Base-by-base conservation (phyloP, 2,888 invertebrate species). In the Trichopria drosophilae region DNA sequence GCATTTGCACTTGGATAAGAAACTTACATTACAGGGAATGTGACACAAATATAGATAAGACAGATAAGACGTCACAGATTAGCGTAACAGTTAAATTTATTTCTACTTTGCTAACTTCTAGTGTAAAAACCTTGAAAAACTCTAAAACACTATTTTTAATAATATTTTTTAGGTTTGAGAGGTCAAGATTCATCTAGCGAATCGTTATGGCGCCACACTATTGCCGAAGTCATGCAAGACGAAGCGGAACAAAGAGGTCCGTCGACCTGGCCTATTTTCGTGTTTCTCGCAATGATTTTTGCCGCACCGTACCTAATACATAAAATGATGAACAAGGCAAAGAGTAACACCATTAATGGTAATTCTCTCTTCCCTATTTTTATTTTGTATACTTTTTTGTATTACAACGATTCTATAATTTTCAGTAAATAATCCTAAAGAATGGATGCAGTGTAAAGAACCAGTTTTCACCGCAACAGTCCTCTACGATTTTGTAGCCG, bases 251-350 rank as follows among this genome's bases (percentile, higher is more conserved):
- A 44, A 31, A 71, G 72, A 46, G 66, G 78, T 7, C 78, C 81
- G 1, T 85, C 88, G 3, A 82, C 82, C 40, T 96, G 95, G 96
- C 93, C 96, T 0, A 86, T 95, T 9, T 71, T 96, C 3, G 81
- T 94, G 63, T 96, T 97, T 79, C 82, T 96, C 65, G 88, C 89
- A 3, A 84, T 95, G 46, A 85, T 96, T 36, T 82, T 94, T 42
- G 90, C 92, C 0, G 93, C 93, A 7, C 97, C 98, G 0, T 97
- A 93, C 79, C 79, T 98, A 45, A 66, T 75, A 36, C 69, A 72
- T 42, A 72, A 67, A 60, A 61, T 75, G 46, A 49, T 69, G 4
- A 66, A 31, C 26, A 70, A 58, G 43, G 59, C 65, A 15, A 62
- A 59, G 22, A 60, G 63, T 47, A 43, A 52, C 20, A 58, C 49